Evolutionary conservation across 2,113 vertebrate genomes (phyloP).

Genomic region (Mirounga angustirostris): DNA sequence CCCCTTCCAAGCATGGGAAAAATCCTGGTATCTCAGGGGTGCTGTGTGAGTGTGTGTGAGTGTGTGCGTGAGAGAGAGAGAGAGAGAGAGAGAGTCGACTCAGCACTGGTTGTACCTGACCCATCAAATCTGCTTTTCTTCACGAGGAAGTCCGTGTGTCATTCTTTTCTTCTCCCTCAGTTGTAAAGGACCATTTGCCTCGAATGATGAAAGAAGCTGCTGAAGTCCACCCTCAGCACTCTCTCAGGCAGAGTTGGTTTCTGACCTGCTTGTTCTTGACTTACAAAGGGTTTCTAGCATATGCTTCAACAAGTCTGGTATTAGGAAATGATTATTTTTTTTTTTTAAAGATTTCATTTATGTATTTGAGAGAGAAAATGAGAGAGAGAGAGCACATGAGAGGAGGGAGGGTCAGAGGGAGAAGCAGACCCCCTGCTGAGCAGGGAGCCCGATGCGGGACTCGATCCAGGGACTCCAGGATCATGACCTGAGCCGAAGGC

Average conservation of each 20-base stretch:
- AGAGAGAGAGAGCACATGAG: too few relatives aligned
- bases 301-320: conserved; percentile 5
- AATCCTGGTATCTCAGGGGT: not conserved
- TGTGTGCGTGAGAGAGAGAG: not conserved
- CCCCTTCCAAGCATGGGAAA: not conserved
- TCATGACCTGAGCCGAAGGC: too few relatives aligned
- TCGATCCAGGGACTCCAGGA: too few relatives aligned
- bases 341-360: too few relatives aligned
- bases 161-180: not conserved
- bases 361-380: too few relatives aligned
- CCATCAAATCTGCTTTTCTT: conserved; percentile 15
- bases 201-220: conserved; percentile 21
- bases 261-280: conserved; percentile 43
- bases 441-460: too few relatives aligned
- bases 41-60: not conserved
- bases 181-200: not conserved
- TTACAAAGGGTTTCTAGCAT: not conserved
- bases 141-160: not conserved
- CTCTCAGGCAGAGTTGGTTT: conserved; percentile 8
- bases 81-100: not conserved
- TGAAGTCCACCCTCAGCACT: not conserved
- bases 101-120: not conserved
- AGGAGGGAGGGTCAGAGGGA: too few relatives aligned
- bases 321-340: not conserved
- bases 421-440: too few relatives aligned